Conservation (phyloP, 2,888 invertebrate species). For the Anoplius nigerrimus region DNA sequence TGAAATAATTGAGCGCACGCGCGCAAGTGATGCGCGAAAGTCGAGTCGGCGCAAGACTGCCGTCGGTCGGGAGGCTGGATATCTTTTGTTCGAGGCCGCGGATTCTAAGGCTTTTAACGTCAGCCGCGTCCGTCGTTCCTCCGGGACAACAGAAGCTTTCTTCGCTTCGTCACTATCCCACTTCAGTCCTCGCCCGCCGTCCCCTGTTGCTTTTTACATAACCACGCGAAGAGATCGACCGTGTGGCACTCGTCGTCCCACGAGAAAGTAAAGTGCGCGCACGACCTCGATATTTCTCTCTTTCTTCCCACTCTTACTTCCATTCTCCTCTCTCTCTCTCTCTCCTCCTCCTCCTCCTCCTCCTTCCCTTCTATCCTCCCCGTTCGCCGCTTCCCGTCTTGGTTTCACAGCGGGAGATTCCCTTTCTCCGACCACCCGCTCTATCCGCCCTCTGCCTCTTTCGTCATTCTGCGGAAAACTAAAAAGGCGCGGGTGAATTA, state of each 20-base stretch:
- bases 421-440: background rate
- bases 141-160: constrained; percentile 1
- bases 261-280: constrained; percentile 25
- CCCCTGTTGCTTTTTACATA: constrained; percentile 13
- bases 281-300: constrained; percentile 21
- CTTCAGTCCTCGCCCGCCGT: background rate
- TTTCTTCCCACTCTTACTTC: background rate
- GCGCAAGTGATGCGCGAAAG: no score
- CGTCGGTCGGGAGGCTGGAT: no score
- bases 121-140: background rate
- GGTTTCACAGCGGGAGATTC: background rate
- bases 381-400: constrained; percentile 4
- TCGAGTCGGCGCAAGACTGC: no score
- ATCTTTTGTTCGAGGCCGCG: background rate
- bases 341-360: no score
- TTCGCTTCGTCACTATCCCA: background rate
- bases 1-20: no score
- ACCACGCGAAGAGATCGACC: constrained; percentile 15
- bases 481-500: constrained; percentile 22
- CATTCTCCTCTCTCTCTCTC: no score
- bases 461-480: constrained; percentile 8
- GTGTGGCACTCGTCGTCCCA: constrained; percentile 14
- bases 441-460: background rate
- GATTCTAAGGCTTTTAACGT: constrained; percentile 2
- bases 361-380: no score